Evolutionary conservation across 2,888 invertebrate species (phyloP), one percentile per base, ranked within the genome.

Genomic region (Mythimna loreyi): DNA sequence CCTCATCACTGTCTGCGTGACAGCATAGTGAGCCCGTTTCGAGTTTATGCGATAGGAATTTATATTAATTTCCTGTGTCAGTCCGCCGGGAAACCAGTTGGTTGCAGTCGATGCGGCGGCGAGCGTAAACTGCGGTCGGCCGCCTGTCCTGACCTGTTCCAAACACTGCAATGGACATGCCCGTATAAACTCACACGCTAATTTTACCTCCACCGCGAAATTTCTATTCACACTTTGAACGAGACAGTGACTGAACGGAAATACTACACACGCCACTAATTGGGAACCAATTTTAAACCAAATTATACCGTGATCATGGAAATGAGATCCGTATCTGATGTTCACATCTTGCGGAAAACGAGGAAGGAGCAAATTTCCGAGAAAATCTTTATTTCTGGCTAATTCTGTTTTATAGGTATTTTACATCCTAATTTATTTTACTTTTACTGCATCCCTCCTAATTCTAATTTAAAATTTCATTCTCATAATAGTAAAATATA

Each of bases 1-100:
- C 90, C 87, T 93, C 93, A 93, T 94, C 93, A 93, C 90, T 86
- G 91, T 82, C 86, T 83, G 87, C 83, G 87, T 90, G 91, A 89
- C 87, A 86, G 87, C 86, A 87, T 89, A 90, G 82, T 86, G 88
- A 86, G 84, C 89, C 85, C 86, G 84, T 90, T 91, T 85, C 86
- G 87, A 92, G 92, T 92, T 91, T 91, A 91, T 92, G 93, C 92
- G 90, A 93, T 93, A 90, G 91, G 92, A 94, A 94, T 94, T 94
- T 93, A 93, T 94, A 95, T 94, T 94, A 94, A 94, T 94, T 95
- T 94, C 94, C 94, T 93, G 93, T 92, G 91, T 90, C 89, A 90
- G 89, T 88, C 87, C 78, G 87, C 73, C 84, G 87, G 91, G 86
- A 87, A 89, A 87, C 86, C 92, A 92, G 93, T 92, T 93, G 90